Evolutionary conservation across 2,888 invertebrate species (phyloP).

Genomic region (Lithophane ornitopus): DNA sequence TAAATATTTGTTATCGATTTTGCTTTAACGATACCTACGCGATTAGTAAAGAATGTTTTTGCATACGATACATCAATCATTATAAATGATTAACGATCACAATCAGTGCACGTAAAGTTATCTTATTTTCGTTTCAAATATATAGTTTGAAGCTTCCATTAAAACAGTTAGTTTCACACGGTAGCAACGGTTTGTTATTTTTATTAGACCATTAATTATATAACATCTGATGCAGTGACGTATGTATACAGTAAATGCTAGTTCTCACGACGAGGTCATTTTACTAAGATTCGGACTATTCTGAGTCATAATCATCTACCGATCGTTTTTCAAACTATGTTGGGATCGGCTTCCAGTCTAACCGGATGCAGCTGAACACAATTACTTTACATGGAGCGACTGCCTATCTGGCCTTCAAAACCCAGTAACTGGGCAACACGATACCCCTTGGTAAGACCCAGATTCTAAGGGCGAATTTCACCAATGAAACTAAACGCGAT

Average conservation of each 20-base stretch:
- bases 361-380: neutral
- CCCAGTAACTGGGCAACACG: neutral
- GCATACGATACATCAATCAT: neutral
- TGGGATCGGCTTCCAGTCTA: neutral
- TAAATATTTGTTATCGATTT: neutral
- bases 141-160: slow-evolving; percentile 19
- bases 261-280: slow-evolving; percentile 47
- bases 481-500: too few relatives aligned
- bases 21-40: neutral
- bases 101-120: neutral
- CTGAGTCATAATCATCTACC: neutral
- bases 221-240: slow-evolving; percentile 49
- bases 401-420: neutral
- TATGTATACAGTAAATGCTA: slow-evolving; percentile 26
- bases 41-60: neutral
- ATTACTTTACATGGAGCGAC: too few relatives aligned
- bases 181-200: slow-evolving; percentile 44
- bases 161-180: slow-evolving; percentile 43
- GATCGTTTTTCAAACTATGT: neutral
- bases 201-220: slow-evolving; percentile 52
- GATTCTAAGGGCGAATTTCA: too few relatives aligned
- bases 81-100: neutral
- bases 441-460: too few relatives aligned
- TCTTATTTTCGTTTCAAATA: slow-evolving; percentile 20
- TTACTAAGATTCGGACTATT: neutral